Evolutionary conservation across 1,140 invertebrate genomes (phyloP).

Genomic region (Cotesia typhae): DNA sequence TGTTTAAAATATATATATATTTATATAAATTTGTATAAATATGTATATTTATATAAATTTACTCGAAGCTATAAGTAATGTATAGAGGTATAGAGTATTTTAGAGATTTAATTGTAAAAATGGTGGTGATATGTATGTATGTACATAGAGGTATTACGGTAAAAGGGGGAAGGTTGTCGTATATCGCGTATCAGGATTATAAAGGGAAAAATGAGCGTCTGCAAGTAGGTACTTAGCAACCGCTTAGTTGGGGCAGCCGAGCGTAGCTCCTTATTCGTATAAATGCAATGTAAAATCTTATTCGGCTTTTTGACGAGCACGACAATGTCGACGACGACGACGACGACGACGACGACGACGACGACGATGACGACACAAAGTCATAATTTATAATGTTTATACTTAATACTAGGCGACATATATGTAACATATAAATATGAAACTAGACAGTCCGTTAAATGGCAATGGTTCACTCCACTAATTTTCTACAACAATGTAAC

Average conservation of each 20-base stretch:
- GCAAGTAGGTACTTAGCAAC: conserved; percentile 54
- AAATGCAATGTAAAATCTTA: conserved; percentile 29
- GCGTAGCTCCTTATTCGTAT: conserved; percentile 52
- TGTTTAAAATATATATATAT: too few species aligned
- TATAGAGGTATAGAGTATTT: conserved; percentile 33
- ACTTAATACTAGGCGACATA: neutral
- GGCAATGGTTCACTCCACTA: too few species aligned
- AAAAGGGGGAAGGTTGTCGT: conserved; percentile 21
- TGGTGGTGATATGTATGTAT: conserved; percentile 1
- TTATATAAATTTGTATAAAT: too few species aligned
- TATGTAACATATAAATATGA: too few species aligned
- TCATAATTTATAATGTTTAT: too few species aligned
- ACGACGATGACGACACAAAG: too few species aligned
- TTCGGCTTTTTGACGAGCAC: conserved; percentile 17
- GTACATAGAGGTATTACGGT: neutral
- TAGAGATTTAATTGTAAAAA: neutral
- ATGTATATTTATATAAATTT: too few species aligned
- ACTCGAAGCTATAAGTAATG: neutral
- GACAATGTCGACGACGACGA: too few species aligned
- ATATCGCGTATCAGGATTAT: conserved; percentile 2
- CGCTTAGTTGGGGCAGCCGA: conserved; percentile 50
- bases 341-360: too few species aligned
- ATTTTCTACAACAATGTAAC: too few species aligned
- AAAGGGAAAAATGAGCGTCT: conserved; percentile 51
- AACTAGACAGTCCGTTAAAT: too few species aligned